Conservation (phyloP, 1,140 invertebrate genomes). For the Trissolcus basalis region DNA sequence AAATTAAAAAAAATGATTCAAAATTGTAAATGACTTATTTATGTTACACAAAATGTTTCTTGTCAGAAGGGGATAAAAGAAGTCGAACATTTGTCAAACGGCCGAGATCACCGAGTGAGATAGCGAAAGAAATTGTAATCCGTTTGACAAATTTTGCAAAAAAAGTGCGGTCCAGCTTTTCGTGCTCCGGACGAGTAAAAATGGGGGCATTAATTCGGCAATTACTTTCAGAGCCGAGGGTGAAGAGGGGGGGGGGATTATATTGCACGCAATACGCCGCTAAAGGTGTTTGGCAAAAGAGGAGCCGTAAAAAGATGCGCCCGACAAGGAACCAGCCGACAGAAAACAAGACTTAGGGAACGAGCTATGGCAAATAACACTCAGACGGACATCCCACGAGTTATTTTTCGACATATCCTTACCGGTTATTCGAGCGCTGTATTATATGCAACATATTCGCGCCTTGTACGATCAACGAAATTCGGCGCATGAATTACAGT, state of each 20-base stretch:
- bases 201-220: constrained; percentile 43
- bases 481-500: no score
- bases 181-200: constrained; percentile 11
- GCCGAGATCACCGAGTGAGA: no score
- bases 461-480: no score
- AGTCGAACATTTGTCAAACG: no score
- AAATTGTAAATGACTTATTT: no score
- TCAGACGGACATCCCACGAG: constrained; percentile 33
- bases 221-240: constrained; percentile 26
- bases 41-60: no score
- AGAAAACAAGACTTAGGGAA: constrained; percentile 28
- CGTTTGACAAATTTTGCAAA: constrained; percentile 4
- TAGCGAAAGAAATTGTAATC: neutral
- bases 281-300: constrained; percentile 28
- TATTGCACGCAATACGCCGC: constrained; percentile 33
- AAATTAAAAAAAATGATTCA: no score
- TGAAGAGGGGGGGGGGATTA: constrained; percentile 4
- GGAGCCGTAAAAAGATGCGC: constrained; percentile 18
- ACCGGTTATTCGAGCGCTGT: constrained; percentile 23
- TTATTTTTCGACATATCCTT: constrained; percentile 16
- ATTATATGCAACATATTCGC: no score
- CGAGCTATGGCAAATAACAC: constrained; percentile 29
- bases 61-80: no score
- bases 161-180: neutral
- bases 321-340: constrained; percentile 22